Evolutionary conservation across 35 echinoderm and acorn worm genomes (phyloP), one percentile per base, ranked within the genome.

Genomic region (Eucidaris tribuloides): DNA sequence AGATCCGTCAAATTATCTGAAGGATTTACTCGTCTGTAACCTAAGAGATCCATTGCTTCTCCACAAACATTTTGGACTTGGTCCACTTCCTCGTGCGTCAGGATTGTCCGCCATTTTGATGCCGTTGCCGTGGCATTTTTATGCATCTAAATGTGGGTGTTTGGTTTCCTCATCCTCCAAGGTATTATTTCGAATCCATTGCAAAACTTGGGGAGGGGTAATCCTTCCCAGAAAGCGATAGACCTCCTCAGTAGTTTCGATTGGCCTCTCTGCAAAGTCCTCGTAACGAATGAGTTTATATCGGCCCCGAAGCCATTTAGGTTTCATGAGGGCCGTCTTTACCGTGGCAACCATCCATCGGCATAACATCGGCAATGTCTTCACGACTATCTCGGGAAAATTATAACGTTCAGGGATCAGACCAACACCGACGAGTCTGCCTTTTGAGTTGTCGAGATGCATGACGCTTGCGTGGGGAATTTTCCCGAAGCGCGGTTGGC

Each of bases 241-340:
- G 28, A 99, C 93, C n/a, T 86, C 76, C 36, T 52, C n/a, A 15
- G 90, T 82, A 5, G 85, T 82, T 31, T 77, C 35, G 0, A 90
- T 5, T 43, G 96, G 96, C 2, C 89, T 80, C 20, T 30, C 34
- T 7, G 96, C 91, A 3, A 93, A 74, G 49, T 99, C 96, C 45
- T 99, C 96, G 56, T 93, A 99, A 2, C 96, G 78, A 19, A 99
- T 61, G 20, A 99, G 52, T 54, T 80, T 93, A 37, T 99, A 99
- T 22, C 24, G 83, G 7, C 76, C 87, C 81, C 64, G 36, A 17
- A 93, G 52, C 96, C 96, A 99, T 30, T 31, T 58, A 7, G 96
- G 96, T 27, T 45, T 62, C 13, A 77, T 29, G 1, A 83, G 38
- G 42, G 83, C 96, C 64, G 45, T 79, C 1, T 77, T 40, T 37